These are phyloP conservation scores for Xenus cinereus DNA, from an alignment of 2,113 vertebrate genomes.

Conservation along the genomic window DNA sequence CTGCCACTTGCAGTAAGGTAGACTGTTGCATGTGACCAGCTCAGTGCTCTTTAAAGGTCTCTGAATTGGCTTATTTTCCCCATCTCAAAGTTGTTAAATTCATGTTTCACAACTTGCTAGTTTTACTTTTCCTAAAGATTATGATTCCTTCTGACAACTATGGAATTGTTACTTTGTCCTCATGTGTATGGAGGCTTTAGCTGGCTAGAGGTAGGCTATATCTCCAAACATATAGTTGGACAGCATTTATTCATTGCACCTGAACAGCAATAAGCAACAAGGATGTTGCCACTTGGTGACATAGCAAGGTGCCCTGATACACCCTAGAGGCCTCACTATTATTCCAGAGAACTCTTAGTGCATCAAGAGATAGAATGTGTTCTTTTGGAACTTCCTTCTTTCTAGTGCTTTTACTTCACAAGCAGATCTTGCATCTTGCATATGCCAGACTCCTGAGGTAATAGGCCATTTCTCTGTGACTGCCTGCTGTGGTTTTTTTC, in stretches of 20 bases:
- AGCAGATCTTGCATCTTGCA: background rate
- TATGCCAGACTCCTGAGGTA: background rate
- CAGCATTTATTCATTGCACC: background rate
- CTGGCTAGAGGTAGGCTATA: background rate
- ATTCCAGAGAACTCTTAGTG: background rate
- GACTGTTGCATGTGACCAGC: background rate
- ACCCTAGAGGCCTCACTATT: background rate
- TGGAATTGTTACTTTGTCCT: background rate
- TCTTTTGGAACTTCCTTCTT: background rate
- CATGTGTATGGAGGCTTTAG: background rate
- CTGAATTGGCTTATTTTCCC: background rate
- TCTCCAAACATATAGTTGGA: background rate
- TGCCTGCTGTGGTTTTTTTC: background rate
- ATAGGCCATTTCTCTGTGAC: background rate
- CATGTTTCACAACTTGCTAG: background rate
- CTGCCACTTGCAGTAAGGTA: background rate
- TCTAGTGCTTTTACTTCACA: background rate
- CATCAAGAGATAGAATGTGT: background rate
- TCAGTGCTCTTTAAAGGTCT: background rate
- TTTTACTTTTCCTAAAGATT: background rate
- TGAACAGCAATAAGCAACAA: background rate
- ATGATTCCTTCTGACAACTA: background rate
- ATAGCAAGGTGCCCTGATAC: background rate
- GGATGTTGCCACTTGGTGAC: background rate
- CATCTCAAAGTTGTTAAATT: background rate